Base-by-base conservation (phyloP, 2,113 vertebrate genomes). In the Odontophorus gujanensis region DNA sequence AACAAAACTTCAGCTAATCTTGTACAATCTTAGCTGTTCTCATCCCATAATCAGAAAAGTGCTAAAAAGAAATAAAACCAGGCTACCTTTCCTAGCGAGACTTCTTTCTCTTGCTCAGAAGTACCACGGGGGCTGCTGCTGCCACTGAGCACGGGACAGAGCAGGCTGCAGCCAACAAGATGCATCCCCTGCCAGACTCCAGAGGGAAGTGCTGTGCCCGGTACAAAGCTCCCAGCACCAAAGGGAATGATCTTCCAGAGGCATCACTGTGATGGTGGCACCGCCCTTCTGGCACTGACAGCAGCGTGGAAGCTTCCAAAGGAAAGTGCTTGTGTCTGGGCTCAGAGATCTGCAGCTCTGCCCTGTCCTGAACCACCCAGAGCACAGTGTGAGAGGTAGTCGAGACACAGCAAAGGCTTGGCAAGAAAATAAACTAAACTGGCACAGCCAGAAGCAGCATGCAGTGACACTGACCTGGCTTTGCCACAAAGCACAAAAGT, bases 331-430 rank as follows among this genome's bases (percentile, higher is more conserved):
- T 55, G 3, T 34, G 15, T 30, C 42, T 43, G 76, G 62, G 87
- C 85, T 91, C 57, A 61, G 76, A 30, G 14, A 76, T 66, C 8
- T 4, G 69, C 67, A 61, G 63, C n/a, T 61, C 82, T 66, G 82
- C 55, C 67, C 89, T 9, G 6, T 50, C 73, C 55, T 57, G 84
- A 63, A 42, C 48, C 36, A 43, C 40, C 79, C 72, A 53, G 59
- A 82, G 58, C 4, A 1, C 24, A 20, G n/a, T 0, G 0, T 62
- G 34, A 94, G 96, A 98, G 97, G 97, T 95, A 97, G 97, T 78
- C 30, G 32, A 86, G 93, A 90, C 13, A 16, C 1, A 7, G 88
- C 75, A 43, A 77, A 11, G 24, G 67, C 87, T 86, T 45, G 74
- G 59, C n/a, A n/a, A 51, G 79, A 40, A 61, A 38, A 34, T n/a